Evolutionary conservation across 2,888 invertebrate genomes (phyloP), one percentile per base, ranked within the genome.

Genomic region (Palloptera scutellata): DNA sequence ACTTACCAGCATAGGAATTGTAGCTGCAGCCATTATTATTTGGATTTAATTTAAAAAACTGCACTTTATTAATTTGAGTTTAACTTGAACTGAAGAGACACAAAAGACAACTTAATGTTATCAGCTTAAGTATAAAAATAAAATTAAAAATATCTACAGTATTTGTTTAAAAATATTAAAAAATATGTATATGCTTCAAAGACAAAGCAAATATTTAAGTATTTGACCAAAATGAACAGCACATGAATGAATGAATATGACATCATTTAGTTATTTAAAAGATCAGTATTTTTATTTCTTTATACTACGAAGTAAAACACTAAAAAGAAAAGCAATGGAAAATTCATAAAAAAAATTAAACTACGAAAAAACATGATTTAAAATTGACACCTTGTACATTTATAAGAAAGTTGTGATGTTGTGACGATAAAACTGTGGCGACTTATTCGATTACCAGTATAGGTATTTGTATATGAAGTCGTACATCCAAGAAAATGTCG

Each of bases 1-100:
- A 64, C 64, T 64, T 42, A 64, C 64, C 64, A 58, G 64, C 53
- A 42, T 52, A 51, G 64, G 58, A 58, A 64, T 12, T 42, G 51
- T 59, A n/a, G 20, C 41, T 51, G 64, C 42, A 11, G 64, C 58
- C 64, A 64, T 64, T 42, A 17, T 64, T 51, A 42, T 58, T 19
- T 30, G 3, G 3, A 30, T 57, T 41, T 52, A 12, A n/a, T 52
- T 57, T 11, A 63, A n/a, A 6, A 48, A 45, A 53, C 42, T 64
- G 30, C 15, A 43, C 19, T 64, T 41, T 48, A 1, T 20, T 41
- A 57, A 48, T 59, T 51, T 19, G 42, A 17, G 42, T 52, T 41
- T 51, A 53, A 42, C 10, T 48, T 48, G 13, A 52, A 30, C 17
- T 17, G 42, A 30, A 59, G 13, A 12, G 10, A n/a, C 41, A 41